Percentiles rank a stretch among this genome's conserved stretches.
Conservation (phyloP, 2,888 invertebrate genomes). For the Tridacna crocea region DNA sequence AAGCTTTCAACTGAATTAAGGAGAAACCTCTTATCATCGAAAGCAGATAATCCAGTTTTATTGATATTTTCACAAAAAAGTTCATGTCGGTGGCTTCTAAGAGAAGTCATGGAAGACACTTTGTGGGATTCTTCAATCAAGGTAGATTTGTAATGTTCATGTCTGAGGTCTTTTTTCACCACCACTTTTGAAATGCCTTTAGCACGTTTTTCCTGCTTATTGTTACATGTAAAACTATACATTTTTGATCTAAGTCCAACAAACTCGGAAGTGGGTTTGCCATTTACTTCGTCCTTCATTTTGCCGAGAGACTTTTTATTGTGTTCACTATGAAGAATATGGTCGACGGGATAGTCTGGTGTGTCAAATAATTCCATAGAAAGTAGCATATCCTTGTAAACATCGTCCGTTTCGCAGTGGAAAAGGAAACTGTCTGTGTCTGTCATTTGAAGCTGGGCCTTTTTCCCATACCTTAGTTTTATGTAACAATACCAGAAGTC, state of each 20-base stretch:
- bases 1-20: slow-evolving; percentile 45
- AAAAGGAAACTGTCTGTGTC: slow-evolving; percentile 53
- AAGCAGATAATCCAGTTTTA: slow-evolving; percentile 52
- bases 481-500: slow-evolving; percentile 79
- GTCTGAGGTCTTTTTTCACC: slow-evolving; percentile 52
- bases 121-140: slow-evolving; percentile 44
- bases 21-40: slow-evolving; percentile 60
- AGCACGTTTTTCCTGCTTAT: slow-evolving; percentile 53
- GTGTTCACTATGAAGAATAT: slow-evolving; percentile 59
- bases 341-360: slow-evolving; percentile 71
- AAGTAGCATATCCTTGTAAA: slow-evolving; percentile 42
- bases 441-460: slow-evolving; percentile 51
- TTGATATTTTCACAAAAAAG: slow-evolving; percentile 49
- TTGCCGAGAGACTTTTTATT: slow-evolving; percentile 79
- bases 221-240: slow-evolving; percentile 39
- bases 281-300: slow-evolving; percentile 78
- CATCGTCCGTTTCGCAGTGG: slow-evolving; percentile 32
- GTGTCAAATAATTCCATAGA: slow-evolving; percentile 52
- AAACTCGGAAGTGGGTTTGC: slow-evolving; percentile 69
- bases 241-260: slow-evolving; percentile 66
- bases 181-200: slow-evolving; percentile 55
- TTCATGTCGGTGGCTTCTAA: slow-evolving; percentile 52
- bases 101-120: slow-evolving; percentile 46
- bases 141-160: slow-evolving; percentile 51
- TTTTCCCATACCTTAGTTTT: slow-evolving; percentile 36